Percentiles rank a stretch among this genome's conserved stretches.
phyloP scores from a whole-genome alignment of 2,888 invertebrate species.

The Elmis aenea region DNA sequence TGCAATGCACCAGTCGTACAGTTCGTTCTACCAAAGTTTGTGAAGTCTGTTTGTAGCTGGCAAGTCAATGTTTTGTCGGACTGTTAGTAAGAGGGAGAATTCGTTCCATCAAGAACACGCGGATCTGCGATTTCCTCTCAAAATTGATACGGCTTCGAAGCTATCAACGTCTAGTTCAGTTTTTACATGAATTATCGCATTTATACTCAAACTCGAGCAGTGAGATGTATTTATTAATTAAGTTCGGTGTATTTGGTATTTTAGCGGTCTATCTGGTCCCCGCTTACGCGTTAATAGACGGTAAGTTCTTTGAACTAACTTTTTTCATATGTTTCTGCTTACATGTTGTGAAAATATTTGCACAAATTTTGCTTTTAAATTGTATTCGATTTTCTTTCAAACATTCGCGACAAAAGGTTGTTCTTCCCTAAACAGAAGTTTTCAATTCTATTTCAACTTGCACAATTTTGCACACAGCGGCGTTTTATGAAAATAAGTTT shows the following conservation, averaged over 20 bases:
- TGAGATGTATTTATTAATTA: slow-evolving; percentile 10
- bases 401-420: slow-evolving; percentile 4
- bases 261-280: slow-evolving; percentile 3
- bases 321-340: background rate
- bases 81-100: slow-evolving; percentile 31
- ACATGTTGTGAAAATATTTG: slow-evolving; percentile 5
- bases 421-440: slow-evolving; percentile 8
- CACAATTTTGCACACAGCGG: slow-evolving; percentile 6
- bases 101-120: slow-evolving; percentile 33
- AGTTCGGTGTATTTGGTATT: slow-evolving; percentile 7
- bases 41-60: slow-evolving; percentile 12
- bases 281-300: slow-evolving; percentile 7
- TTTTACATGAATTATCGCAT: slow-evolving; percentile 7
- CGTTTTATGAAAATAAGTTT: slow-evolving; percentile 10
- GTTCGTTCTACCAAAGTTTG: slow-evolving; percentile 24
- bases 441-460: slow-evolving; percentile 10
- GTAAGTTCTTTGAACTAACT: slow-evolving; percentile 6
- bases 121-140: slow-evolving; percentile 33
- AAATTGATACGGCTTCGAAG: slow-evolving; percentile 28
- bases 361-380: slow-evolving; percentile 4
- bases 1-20: slow-evolving; percentile 27
- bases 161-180: slow-evolving; percentile 25
- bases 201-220: slow-evolving; percentile 2
- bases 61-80: slow-evolving; percentile 32
- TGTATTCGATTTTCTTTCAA: slow-evolving; percentile 5